These are phyloP conservation scores for Diplazon laetatorius DNA, from an alignment of 2,888 invertebrate species.

Conservation along the genomic window DNA sequence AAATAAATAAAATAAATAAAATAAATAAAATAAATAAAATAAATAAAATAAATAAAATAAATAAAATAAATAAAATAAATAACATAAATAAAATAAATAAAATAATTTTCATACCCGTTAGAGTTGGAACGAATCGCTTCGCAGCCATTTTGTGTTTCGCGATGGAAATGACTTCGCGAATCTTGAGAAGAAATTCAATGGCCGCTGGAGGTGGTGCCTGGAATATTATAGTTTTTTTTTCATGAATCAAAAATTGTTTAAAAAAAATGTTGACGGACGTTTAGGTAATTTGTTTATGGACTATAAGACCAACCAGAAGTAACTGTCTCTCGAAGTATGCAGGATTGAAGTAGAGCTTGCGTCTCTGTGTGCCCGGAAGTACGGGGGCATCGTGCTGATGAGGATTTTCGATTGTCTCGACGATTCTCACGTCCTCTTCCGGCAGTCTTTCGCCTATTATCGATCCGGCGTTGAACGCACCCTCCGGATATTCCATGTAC, in stretches of 20 bases:
- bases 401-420: constrained; percentile 88
- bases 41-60: too few relatives aligned
- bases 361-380: constrained; percentile 86
- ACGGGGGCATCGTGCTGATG: constrained; percentile 78
- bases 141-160: constrained; percentile 94
- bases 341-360: constrained; percentile 94
- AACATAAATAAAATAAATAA: too few relatives aligned
- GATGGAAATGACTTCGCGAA: constrained; percentile 94
- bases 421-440: constrained; percentile 93
- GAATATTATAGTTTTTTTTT: too few relatives aligned
- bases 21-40: too few relatives aligned
- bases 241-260: neutral
- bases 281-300: too few relatives aligned
- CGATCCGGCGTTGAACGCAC: constrained; percentile 78
- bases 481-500: constrained; percentile 77
- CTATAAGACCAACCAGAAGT: constrained; percentile 88
- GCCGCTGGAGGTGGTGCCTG: constrained; percentile 96
- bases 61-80: too few relatives aligned
- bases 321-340: constrained; percentile 95
- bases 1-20: too few relatives aligned
- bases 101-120: constrained; percentile 83
- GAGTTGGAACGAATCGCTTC: constrained; percentile 90
- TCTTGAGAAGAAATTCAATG: constrained; percentile 93
- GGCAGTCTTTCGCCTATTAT: constrained; percentile 87
- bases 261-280: too few relatives aligned